Base-by-base conservation (phyloP, 2,113 vertebrate genomes). In the Festucalex cinctus region DNA sequence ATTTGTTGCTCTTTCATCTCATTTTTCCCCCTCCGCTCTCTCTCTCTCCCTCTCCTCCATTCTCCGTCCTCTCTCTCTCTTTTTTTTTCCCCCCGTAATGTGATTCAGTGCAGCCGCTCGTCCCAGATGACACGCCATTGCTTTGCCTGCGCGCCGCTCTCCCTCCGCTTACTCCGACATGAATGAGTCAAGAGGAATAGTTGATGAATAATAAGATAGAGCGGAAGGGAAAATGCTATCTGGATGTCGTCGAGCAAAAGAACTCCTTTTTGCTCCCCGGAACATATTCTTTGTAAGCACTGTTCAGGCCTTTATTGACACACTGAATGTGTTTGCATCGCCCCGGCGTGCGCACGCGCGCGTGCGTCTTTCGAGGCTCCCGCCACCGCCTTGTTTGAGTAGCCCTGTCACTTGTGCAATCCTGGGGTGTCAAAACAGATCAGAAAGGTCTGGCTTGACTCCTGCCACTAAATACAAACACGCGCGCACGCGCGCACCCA, bases 381-480 rank as follows among this genome's bases (percentile, higher is more conserved):
- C 70, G 73, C 81, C 56, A 74, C 80, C 61, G 67, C 84, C 83
- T 84, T 91, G 86, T 89, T 89, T 91, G 88, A 90, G 85, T 86
- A 82, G 85, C 79, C 80, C 83, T 88, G 90, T 91, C 90, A 90
- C 85, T 89, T 88, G 81, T 87, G 85, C 89, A 90, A 90, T 87
- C 88, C 82, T 53, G 79, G 81, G 75, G 74, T 90, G 90, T 91
- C 91, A 91, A 91, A 92, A 91, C 90, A 92, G 87, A 88, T 93
- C 88, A 90, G 82, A 89, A 88, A 87, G 88, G 81, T 81, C 77
- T 86, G 84, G 83, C 80, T 85, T 87, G 83, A 89, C 86, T 88
- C 80, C 82, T 85, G 83, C 83, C 75, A 82, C 70, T 73, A 68
- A 74, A 83, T 32, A 82, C 54, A 77, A 71, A 74, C 72, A 66